These are phyloP conservation scores for Cathartes aura DNA, from an alignment of 2,113 vertebrate species.

Conservation along the genomic window DNA sequence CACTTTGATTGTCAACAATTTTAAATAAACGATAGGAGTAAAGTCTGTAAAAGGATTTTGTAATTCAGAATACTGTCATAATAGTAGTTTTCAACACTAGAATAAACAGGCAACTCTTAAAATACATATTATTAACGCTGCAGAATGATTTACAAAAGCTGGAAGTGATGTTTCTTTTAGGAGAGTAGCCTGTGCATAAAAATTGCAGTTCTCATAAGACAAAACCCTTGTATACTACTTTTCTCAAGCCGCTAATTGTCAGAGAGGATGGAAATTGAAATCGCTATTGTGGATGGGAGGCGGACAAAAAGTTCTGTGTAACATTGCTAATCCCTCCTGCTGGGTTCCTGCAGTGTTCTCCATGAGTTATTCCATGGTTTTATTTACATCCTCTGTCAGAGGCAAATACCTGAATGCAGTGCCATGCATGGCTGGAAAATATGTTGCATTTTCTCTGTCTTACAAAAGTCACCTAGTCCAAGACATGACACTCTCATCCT, in stretches of 20 bases:
- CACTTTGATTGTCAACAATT: background rate
- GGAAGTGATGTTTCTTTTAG: background rate
- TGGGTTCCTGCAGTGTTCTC: background rate
- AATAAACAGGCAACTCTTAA: background rate
- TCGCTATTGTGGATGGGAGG: background rate
- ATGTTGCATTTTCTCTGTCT: background rate
- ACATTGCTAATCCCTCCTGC: background rate
- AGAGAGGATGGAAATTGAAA: background rate
- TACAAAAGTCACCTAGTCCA: background rate
- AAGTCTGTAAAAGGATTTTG: background rate
- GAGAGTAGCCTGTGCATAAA: background rate
- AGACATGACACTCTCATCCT: background rate
- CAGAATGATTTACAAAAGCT: background rate
- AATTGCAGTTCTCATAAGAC: background rate
- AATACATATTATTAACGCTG: background rate
- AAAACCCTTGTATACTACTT: background rate
- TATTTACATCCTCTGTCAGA: background rate
- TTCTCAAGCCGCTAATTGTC: background rate
- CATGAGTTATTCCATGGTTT: background rate
- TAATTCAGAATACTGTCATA: background rate
- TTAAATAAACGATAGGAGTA: background rate
- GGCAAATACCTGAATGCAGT: background rate
- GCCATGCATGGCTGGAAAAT: background rate
- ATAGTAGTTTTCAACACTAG: background rate
- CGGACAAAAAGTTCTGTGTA: background rate